Evolutionary conservation across 2,797 vertebrate genomes (phyloP).

Genomic region (Muscicapa comitata): DNA sequence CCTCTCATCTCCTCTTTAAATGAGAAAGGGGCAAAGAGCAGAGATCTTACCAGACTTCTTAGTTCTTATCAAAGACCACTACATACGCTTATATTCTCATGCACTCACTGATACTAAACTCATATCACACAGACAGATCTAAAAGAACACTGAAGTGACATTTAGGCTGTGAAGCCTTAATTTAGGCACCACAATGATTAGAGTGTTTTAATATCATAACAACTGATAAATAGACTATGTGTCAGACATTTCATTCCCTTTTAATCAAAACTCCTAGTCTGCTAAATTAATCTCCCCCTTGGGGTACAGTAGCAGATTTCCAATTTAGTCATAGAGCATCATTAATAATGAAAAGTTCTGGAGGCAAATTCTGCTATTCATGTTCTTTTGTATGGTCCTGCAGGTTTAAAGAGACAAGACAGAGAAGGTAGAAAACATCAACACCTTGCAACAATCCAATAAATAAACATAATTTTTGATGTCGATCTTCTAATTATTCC

Average conservation of each 20-base stretch:
- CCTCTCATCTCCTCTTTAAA: neutral
- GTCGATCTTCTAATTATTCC: neutral
- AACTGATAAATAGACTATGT: constrained; percentile 79
- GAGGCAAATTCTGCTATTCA: constrained; percentile 64
- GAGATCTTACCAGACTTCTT: neutral
- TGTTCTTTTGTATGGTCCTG: constrained; percentile 56
- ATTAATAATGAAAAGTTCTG: constrained; percentile 80
- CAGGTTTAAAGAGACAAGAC: constrained; percentile 60
- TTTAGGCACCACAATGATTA: constrained; percentile 73
- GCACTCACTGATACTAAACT: constrained; percentile 21
- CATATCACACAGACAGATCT: constrained; percentile 46
- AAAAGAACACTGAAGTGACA: constrained; percentile 67
- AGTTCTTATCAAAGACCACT: neutral
- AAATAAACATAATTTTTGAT: neutral
- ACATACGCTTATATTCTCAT: neutral
- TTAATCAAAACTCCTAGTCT: constrained; percentile 80
- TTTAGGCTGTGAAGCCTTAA: constrained; percentile 73
- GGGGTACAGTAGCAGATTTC: constrained; percentile 75
- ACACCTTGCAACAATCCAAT: neutral
- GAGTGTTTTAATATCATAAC: constrained; percentile 76
- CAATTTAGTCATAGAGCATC: constrained; percentile 76
- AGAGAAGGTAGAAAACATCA: neutral
- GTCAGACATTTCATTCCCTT: constrained; percentile 79
- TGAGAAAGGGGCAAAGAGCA: neutral
- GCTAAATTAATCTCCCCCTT: constrained; percentile 80